Evolutionary conservation across 2,797 vertebrate genomes (phyloP), one percentile per base, ranked within the genome.

Genomic region (Cheirogaleus major): DNA sequence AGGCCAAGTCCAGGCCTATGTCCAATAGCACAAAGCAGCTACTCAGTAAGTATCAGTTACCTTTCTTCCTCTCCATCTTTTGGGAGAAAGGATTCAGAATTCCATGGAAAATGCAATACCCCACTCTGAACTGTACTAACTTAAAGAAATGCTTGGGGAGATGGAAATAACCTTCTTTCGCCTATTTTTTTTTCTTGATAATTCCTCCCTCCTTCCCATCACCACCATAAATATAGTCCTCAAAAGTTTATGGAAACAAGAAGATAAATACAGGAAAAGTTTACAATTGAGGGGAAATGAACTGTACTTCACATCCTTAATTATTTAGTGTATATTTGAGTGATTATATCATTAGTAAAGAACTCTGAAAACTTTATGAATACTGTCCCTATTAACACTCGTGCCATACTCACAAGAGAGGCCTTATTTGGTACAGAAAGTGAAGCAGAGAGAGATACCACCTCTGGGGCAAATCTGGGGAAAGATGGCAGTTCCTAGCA

Each of bases 121-220:
- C 48, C 0, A 63, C 93, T 63, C 50, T 67, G 43, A n/a, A 70
- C 65, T 61, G 12, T 9, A 73, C 38, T 70, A 87, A 91, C 59
- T 83, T 80, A 78, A 94, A 97, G 79, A 96, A 76, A 76, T 5
- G 9, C 27, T 41, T 4, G 4, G 52, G 11, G 23, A 61, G 23
- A 4, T 85, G 13, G 57, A 96, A 96, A 95, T 32, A 76, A 93
- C 17, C 81, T 72, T 69, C 27, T 84, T 90, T 80, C 48, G 89
- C 43, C 65, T 70, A 32, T 13, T 69, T 88, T 41, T 79, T 88
- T 61, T 85, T 14, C 30, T 76, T 93, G n/a, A 11, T 73, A 69
- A 89, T 78, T 67, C 22, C 30, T 61, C 75, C 43, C 12, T 80
- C 48, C 55, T 30, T 94, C 35, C 38, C 23, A 79, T 35, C 15